A percentile compares a stretch with the other conserved stretches of the same genome.
Evolutionary conservation across 2,113 vertebrate genomes (phyloP).

Genomic region (Tupaia chinensis): DNA sequence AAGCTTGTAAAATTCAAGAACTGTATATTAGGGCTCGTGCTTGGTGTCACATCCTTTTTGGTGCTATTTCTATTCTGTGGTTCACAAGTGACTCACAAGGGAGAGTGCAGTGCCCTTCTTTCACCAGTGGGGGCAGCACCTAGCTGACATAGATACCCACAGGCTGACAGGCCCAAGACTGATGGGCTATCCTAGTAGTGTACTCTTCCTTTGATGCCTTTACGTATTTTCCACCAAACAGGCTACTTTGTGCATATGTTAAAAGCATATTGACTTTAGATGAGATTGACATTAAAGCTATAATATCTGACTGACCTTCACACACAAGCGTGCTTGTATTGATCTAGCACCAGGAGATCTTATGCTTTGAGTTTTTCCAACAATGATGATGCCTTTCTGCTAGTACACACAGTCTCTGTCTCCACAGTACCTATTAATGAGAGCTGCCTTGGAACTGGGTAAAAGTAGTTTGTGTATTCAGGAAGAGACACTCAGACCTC

Average conservation of each 20-base stretch:
- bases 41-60: neutral
- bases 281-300: conserved; percentile 25
- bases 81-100: neutral
- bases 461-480: neutral
- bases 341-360: neutral
- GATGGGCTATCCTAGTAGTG: neutral
- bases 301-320: neutral
- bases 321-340: neutral
- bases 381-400: conserved; percentile 6
- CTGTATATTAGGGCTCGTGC: neutral
- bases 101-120: neutral
- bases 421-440: neutral
- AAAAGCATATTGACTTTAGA: neutral
- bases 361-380: neutral
- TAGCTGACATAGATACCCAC: neutral
- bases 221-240: neutral
- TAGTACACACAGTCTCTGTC: neutral
- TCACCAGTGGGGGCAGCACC: neutral
- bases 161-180: neutral
- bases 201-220: neutral
- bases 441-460: neutral
- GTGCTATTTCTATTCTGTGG: neutral
- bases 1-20: neutral
- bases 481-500: neutral
- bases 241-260: neutral